Conservation (phyloP, 2,888 invertebrate genomes). For the Bedellia somnulentella region DNA sequence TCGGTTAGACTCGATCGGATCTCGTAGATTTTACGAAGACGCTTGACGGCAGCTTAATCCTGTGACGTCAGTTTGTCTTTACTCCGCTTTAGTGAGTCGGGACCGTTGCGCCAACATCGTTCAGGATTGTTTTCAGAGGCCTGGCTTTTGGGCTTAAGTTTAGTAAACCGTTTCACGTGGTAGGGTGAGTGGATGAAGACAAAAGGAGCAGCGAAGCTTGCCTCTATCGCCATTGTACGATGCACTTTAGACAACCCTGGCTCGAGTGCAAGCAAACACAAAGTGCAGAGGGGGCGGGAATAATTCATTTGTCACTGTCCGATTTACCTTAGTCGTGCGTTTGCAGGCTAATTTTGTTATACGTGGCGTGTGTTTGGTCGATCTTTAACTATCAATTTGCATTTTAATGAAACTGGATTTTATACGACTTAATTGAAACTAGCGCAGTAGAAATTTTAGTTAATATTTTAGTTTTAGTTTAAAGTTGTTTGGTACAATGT, state of each 20-base stretch:
- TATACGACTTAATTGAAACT: too few relatives aligned
- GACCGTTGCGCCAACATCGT: conserved; percentile 12
- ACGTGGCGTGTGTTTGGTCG: background rate
- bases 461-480: too few relatives aligned
- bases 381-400: too few relatives aligned
- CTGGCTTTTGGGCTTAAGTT: conserved; percentile 19
- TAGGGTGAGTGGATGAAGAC: conserved; percentile 2
- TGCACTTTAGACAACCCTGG: conserved; percentile 1
- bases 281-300: background rate
- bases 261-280: conserved; percentile 2
- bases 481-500: too few relatives aligned
- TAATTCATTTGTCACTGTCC: conserved; percentile 4
- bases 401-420: too few relatives aligned
- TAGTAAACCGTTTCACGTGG: conserved; percentile 16
- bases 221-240: conserved; percentile 1
- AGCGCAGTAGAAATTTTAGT: too few relatives aligned
- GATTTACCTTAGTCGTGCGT: too few relatives aligned
- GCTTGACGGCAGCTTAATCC: too few relatives aligned
- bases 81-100: too few relatives aligned
- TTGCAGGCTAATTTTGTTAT: background rate
- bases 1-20: too few relatives aligned
- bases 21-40: too few relatives aligned
- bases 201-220: background rate
- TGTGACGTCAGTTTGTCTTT: too few relatives aligned
- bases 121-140: conserved; percentile 25